Evolutionary conservation across 2,113 vertebrate species (phyloP), one percentile per base, ranked within the genome.

Genomic region (Pelodiscus sinensis): DNA sequence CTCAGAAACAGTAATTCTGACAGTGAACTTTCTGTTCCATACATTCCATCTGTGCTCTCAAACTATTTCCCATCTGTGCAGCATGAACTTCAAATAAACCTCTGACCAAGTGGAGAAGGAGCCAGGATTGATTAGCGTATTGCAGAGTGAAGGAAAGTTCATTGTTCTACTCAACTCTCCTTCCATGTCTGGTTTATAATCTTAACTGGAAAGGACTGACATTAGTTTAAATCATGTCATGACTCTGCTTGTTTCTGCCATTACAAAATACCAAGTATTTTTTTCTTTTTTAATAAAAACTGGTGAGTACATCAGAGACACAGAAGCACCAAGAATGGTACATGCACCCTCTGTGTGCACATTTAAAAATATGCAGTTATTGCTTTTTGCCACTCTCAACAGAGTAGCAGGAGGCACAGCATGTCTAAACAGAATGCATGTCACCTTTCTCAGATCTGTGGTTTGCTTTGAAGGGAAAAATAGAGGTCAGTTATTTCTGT

Each of bases 11-110:
- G 90, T 83, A 93, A 90, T 85, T 96, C 94, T 95, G 62, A 84
- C 92, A 97, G 89, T 91, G 94, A 97, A 96, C 88, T 97, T 94
- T 77, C 83, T 95, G 93, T 96, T 97, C 95, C 90, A 88, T 97
- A 90, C 94, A 96, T 92, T 93, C 97, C 95, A 97, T 98, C 96
- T 97, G 97, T 3, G 5, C 94, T 96, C 96, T 95, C 86, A 89
- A 97, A 95, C 97, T 86, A 95, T 92, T 95, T 94, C 88, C 96
- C 97, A 97, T 97, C 97, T 97, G 96, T 96, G 89, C 94, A 96
- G 71, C 88, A 88, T 68, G 84, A 96, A 94, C 94, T 94, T 94
- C 95, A 96, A 95, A 95, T 90, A 96, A 96, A 93, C 87, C 86
- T 94, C 83, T 8, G n/a, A 95, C 92, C 93, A 96, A 96, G 91